A percentile compares a stretch with the other conserved stretches of the same genome.
Conservation (phyloP, 2,888 invertebrate genomes). For the Tanypteryx hageni region DNA sequence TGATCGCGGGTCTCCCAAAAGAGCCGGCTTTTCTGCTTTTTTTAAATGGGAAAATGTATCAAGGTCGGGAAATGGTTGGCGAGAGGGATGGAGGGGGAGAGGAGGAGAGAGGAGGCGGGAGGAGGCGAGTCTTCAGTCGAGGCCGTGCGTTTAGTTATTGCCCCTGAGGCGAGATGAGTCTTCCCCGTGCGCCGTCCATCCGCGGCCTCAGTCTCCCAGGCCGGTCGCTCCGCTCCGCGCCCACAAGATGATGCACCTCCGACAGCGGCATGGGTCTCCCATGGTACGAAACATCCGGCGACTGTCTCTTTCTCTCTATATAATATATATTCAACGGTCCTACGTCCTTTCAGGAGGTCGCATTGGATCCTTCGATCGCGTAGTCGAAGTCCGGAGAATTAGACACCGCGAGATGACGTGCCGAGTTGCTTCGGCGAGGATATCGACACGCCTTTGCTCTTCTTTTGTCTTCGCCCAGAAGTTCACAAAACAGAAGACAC, state of each 20-base stretch:
- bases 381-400: too few relatives aligned
- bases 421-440: too few relatives aligned
- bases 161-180: neutral
- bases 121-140: neutral
- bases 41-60: neutral
- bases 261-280: neutral
- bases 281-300: neutral
- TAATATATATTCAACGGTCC: too few relatives aligned
- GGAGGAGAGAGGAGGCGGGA: neutral
- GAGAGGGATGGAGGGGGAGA: neutral
- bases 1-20: neutral
- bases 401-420: too few relatives aligned
- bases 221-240: neutral
- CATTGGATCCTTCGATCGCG: too few relatives aligned
- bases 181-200: neutral
- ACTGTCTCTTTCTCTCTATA: neutral
- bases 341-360: too few relatives aligned
- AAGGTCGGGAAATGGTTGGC: neutral
- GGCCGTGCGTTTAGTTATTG: neutral
- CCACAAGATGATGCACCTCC: neutral
- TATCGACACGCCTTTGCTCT: too few relatives aligned
- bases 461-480: too few relatives aligned
- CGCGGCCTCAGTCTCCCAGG: neutral
- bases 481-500: too few relatives aligned
- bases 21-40: neutral